Evolutionary conservation across 1,140 invertebrate genomes (phyloP).

Genomic region (Drosophila lini): DNA sequence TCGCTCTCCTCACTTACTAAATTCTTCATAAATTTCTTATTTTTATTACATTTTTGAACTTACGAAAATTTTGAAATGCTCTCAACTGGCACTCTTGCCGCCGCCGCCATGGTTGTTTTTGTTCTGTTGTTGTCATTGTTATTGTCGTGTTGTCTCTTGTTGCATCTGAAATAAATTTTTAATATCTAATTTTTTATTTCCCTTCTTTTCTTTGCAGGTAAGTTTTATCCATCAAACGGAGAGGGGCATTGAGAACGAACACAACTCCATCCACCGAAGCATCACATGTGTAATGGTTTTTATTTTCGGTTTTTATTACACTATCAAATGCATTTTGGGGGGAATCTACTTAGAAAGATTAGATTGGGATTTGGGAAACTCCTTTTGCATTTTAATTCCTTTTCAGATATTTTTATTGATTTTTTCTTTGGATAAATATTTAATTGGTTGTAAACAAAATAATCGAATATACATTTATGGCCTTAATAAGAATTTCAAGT

Average conservation of each 20-base stretch:
- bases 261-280: background rate
- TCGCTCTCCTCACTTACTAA: constrained; percentile 53
- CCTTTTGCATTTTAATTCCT: background rate
- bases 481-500: constrained; percentile 6
- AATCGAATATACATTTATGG: constrained; percentile 6
- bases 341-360: constrained; percentile 39
- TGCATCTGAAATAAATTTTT: constrained; percentile 60
- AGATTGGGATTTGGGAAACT: constrained; percentile 9
- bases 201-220: constrained; percentile 66
- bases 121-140: background rate
- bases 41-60: constrained; percentile 78
- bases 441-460: constrained; percentile 16
- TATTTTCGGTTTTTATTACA: constrained; percentile 32
- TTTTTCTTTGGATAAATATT: constrained; percentile 1
- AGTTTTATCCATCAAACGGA: constrained; percentile 55
- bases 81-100: constrained; percentile 9
- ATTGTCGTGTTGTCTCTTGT: constrained; percentile 30
- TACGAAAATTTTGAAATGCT: constrained; percentile 67
- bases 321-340: constrained; percentile 28
- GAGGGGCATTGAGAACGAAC: constrained; percentile 14
- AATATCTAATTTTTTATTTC: constrained; percentile 70
- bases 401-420: constrained; percentile 1
- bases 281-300: constrained; percentile 45
- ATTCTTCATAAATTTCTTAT: constrained; percentile 80
- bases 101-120: background rate